Conservation (phyloP, 2,113 vertebrate genomes). For the Microcebus lehilahytsara region DNA sequence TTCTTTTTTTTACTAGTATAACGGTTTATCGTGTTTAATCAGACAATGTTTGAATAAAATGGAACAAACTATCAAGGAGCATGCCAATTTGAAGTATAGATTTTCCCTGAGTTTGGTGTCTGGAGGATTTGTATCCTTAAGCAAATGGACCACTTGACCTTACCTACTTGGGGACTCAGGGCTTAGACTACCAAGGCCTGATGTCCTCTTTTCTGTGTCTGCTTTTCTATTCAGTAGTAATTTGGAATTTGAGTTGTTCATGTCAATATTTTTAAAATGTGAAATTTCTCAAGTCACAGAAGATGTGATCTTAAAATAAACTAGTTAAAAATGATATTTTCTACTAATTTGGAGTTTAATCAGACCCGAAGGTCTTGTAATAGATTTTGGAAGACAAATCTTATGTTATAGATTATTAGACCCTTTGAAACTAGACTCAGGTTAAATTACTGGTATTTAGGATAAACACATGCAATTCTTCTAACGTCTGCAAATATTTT, state of each 20-base stretch:
- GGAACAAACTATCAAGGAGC: background rate
- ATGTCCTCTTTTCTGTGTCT: background rate
- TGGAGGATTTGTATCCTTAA: background rate
- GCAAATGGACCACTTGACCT: background rate
- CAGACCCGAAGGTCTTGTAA: background rate
- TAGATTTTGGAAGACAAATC: background rate
- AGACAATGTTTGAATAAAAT: background rate
- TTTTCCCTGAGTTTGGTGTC: background rate
- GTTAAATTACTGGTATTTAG: background rate
- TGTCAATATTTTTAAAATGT: background rate
- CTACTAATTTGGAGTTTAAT: background rate
- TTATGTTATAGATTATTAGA: background rate
- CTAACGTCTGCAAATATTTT: background rate
- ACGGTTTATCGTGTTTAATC: background rate
- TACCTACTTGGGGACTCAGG: background rate
- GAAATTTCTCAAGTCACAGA: background rate
- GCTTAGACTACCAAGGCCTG: background rate
- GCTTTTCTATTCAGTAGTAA: background rate
- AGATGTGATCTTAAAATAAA: background rate
- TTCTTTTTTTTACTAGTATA: background rate
- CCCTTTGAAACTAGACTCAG: background rate
- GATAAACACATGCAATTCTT: background rate
- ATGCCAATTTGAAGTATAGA: background rate
- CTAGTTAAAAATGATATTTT: background rate
- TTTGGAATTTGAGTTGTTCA: background rate